A percentile compares a stretch with the other conserved stretches of the same genome.
Evolutionary conservation across 2,113 vertebrate species (phyloP).

Genomic region (Podocnemis expansa): DNA sequence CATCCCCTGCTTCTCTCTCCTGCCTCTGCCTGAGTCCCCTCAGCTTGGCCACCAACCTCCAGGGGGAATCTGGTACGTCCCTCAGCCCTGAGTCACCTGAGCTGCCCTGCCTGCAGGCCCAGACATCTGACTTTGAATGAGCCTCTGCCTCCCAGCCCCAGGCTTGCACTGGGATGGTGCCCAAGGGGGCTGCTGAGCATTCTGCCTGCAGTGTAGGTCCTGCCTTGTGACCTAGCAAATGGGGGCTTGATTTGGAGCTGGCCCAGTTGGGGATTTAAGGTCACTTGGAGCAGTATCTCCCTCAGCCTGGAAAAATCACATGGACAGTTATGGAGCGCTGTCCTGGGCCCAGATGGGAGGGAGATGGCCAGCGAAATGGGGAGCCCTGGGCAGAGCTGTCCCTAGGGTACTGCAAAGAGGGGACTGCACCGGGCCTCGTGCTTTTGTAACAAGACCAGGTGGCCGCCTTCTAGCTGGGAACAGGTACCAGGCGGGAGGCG

Average conservation of each 20-base stretch:
- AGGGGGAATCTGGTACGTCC: background rate
- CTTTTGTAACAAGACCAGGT: no score
- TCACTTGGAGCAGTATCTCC: rapidly evolving
- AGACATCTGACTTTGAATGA: background rate
- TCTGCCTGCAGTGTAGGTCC: rapidly evolving
- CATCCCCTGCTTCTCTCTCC: background rate
- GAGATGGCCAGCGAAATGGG: background rate
- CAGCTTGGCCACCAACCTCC: background rate
- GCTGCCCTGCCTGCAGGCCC: background rate
- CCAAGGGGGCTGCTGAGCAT: no score
- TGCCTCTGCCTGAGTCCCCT: background rate
- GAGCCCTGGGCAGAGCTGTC: background rate
- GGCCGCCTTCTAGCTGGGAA: no score
- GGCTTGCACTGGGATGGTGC: no score
- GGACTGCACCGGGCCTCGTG: no score
- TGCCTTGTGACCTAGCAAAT: no score
- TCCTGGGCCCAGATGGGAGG: background rate
- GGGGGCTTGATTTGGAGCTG: rapidly evolving
- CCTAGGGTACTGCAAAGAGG: no score
- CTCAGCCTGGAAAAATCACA: background rate
- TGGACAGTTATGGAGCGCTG: background rate
- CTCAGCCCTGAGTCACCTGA: background rate
- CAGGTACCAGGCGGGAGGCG: no score
- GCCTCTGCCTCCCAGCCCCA: no score
- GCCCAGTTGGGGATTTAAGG: rapidly evolving